phyloP scores from a whole-genome alignment of 2,113 vertebrate genomes.

The Entosphenus tridentatus region DNA sequence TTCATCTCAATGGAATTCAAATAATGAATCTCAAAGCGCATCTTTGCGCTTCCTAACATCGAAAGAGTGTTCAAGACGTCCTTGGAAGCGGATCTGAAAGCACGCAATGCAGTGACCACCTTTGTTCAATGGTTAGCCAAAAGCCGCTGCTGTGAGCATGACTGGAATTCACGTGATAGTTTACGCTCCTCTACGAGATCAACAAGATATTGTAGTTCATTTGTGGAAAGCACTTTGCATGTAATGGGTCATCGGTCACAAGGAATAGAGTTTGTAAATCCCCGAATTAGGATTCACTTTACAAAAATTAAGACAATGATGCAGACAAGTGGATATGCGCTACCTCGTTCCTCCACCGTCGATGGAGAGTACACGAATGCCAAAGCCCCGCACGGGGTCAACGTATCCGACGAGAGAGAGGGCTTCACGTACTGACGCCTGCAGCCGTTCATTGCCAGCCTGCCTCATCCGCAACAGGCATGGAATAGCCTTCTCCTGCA shows the following conservation, averaged over 20 bases:
- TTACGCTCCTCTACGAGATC: neutral
- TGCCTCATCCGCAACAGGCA: conserved; percentile 54
- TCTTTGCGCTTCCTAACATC: too few relatives aligned
- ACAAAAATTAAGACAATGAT: neutral
- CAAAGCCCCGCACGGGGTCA: conserved; percentile 54
- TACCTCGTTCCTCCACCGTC: conserved; percentile 89
- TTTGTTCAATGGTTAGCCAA: too few relatives aligned
- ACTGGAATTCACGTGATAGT: neutral
- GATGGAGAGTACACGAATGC: conserved; percentile 56
- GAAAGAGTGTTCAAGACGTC: too few relatives aligned
- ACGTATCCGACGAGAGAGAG: conserved; percentile 59
- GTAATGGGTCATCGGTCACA: neutral
- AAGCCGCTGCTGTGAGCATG: too few relatives aligned
- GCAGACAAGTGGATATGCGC: conserved; percentile 5
- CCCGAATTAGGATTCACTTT: neutral
- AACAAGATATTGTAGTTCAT: neutral
- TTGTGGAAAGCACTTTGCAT: neutral
- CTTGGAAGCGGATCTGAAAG: too few relatives aligned
- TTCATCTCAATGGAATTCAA: too few relatives aligned
- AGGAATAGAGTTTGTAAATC: neutral
- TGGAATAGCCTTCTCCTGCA: conserved; percentile 54
- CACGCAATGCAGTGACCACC: too few relatives aligned
- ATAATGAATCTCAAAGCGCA: too few relatives aligned
- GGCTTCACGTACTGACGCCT: conserved; percentile 57
- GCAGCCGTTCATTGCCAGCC: conserved; percentile 43